A percentile compares a stretch with the other conserved stretches of the same genome.
Conservation (phyloP, 2,888 invertebrate genomes). For the Ochropleura leucogaster region DNA sequence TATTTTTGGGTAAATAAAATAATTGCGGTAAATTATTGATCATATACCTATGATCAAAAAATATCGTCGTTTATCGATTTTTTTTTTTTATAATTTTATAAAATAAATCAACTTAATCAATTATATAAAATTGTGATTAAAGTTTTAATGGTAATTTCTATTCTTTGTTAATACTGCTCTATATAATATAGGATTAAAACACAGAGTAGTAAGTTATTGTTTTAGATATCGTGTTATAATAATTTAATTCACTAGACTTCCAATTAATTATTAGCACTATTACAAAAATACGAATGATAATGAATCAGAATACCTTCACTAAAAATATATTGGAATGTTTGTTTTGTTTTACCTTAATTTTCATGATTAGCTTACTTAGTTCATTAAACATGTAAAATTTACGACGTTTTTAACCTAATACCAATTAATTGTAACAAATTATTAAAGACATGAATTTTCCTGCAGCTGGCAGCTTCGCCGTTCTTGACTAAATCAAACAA, state of each 20-base stretch:
- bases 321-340: not conserved
- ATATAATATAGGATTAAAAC: not conserved
- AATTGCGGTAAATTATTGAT: not conserved
- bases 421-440: not conserved
- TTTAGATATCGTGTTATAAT: not conserved
- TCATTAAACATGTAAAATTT: no score
- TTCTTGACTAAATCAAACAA: not conserved
- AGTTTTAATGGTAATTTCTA: not conserved
- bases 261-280: not conserved
- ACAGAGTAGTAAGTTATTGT: not conserved
- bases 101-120: not conserved
- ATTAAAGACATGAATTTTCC: not conserved
- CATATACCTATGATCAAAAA: not conserved
- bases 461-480: not conserved
- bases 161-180: not conserved
- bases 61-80: not conserved
- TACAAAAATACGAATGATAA: no score
- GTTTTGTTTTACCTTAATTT: not conserved
- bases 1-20: not conserved
- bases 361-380: not conserved
- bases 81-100: no score
- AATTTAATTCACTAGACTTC: not conserved
- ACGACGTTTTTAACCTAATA: not conserved
- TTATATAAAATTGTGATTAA: not conserved
- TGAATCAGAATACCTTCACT: not conserved